phyloP scores from a whole-genome alignment of 2,113 vertebrate genomes.

The Carollia perspicillata region DNA sequence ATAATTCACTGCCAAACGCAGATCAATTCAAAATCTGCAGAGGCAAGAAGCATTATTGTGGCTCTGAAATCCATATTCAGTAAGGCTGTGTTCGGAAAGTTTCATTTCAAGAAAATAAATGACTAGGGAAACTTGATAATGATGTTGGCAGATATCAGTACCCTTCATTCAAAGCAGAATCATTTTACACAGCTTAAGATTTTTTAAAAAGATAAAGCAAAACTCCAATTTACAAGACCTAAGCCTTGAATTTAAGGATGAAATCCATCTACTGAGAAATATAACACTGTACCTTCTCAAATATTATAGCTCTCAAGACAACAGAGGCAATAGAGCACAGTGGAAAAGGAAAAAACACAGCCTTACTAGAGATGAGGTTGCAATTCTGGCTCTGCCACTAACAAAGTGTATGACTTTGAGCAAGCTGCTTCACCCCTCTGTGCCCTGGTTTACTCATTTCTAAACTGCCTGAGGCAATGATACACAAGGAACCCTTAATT shows the following conservation, averaged over 20 bases:
- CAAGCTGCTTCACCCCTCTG: neutral
- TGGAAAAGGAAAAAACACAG: neutral
- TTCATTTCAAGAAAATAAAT: slow-evolving; percentile 71
- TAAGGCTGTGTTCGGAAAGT: slow-evolving; percentile 68
- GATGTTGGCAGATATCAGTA: slow-evolving; percentile 46
- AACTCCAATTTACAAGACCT: slow-evolving; percentile 30
- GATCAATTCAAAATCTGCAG: slow-evolving; percentile 76
- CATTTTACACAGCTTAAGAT: slow-evolving; percentile 37
- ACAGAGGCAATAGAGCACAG: neutral
- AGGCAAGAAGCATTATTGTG: slow-evolving; percentile 71
- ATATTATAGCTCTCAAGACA: neutral
- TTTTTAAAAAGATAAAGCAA: slow-evolving; percentile 46
- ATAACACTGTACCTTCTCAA: neutral
- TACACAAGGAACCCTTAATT: neutral
- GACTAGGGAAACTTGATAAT: slow-evolving; percentile 56
- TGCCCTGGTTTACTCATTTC: neutral
- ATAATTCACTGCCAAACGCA: slow-evolving; percentile 64
- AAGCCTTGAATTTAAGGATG: slow-evolving; percentile 25
- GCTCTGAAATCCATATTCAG: slow-evolving; percentile 72
- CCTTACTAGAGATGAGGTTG: neutral
- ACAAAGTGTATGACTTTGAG: neutral
- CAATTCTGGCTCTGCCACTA: neutral
- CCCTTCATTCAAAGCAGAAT: slow-evolving; percentile 34
- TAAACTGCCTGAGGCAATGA: neutral
- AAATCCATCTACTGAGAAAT: slow-evolving; percentile 28